Base-by-base conservation (phyloP, 2,888 invertebrate genomes). In the Pogonocherus hispidulus region DNA sequence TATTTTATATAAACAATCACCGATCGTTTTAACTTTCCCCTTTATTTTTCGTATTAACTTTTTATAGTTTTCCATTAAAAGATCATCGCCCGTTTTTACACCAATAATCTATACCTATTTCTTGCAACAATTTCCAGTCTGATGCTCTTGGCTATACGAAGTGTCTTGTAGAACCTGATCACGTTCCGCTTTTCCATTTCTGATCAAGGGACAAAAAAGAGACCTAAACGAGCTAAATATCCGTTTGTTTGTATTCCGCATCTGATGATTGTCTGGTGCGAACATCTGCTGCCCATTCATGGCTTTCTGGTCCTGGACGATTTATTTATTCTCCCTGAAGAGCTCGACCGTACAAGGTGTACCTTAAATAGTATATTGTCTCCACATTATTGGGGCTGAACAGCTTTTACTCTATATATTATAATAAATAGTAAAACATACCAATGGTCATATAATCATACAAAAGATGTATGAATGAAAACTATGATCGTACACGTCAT, bases 221-320 rank as follows among this genome's bases (percentile, higher is more conserved):
- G 46, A 37, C 9, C 23, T 23, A 23, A 44, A 35, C 54, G 41
- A 52, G 44, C 44, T 23, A 18, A 16, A 27, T n/a, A n/a, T n/a
- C 19, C 27, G 27, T 27, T 27, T 27, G 51, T 54, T 41, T 41
- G 37, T 65, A 65, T 65, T 59, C 52, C 52, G 59, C 47, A 66
- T 66, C 59, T 46, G 52, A n/a, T n/a, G n/a, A 60, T 66, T 66
- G 59, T 59, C 52, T 54, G 16, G 16, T 52, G 18, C 27, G 32
- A 32, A 52, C 52, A 35, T 59, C 37, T 54, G 47, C 55, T 67
- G 63, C 55, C 67, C 67, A 67, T 63, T 67, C 67, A 63, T 67
- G 56, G 67, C 20, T 67, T 67, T 51, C 62, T 57, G 63, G 51
- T 57, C 57, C 32, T 32, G 20, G n/a, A 56, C 46, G 44, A 67